A percentile compares a stretch with the other conserved stretches of the same genome.
Conservation (phyloP, 2,888 invertebrate species). For the Hypsopygia costalis region DNA sequence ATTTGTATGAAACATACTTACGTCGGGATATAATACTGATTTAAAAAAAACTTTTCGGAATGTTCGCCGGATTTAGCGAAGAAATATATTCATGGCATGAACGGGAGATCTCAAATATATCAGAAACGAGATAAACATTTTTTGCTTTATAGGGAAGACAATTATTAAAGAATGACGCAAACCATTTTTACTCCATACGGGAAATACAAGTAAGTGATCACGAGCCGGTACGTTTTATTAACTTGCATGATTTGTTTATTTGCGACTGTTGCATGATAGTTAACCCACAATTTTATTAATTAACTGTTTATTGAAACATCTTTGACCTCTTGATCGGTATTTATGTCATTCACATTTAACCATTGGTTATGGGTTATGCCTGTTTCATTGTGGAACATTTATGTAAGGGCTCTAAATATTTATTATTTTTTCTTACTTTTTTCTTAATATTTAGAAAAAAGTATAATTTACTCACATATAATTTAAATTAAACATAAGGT, state of each 20-base stretch:
- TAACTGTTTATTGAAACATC: not conserved
- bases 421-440: too few species aligned
- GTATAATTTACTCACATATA: too few species aligned
- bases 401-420: not conserved
- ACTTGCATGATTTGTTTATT: slow-evolving; percentile 50
- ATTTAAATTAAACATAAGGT: too few species aligned
- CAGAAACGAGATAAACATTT: not conserved
- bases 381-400: not conserved
- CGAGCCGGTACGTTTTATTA: slow-evolving; percentile 56
- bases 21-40: not conserved
- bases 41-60: not conserved
- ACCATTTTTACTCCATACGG: slow-evolving; percentile 1
- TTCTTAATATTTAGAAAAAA: not conserved
- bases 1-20: not conserved
- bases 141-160: slow-evolving; percentile 1
- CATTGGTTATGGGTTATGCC: not conserved
- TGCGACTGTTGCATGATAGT: slow-evolving; percentile 34
- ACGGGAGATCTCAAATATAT: not conserved
- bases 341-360: not conserved
- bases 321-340: not conserved
- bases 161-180: not conserved
- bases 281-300: not conserved
- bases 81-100: not conserved
- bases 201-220: slow-evolving; percentile 62
- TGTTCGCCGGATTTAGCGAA: not conserved